Evolutionary conservation across 2,888 invertebrate genomes (phyloP).

Genomic region (Lutraria lutraria): DNA sequence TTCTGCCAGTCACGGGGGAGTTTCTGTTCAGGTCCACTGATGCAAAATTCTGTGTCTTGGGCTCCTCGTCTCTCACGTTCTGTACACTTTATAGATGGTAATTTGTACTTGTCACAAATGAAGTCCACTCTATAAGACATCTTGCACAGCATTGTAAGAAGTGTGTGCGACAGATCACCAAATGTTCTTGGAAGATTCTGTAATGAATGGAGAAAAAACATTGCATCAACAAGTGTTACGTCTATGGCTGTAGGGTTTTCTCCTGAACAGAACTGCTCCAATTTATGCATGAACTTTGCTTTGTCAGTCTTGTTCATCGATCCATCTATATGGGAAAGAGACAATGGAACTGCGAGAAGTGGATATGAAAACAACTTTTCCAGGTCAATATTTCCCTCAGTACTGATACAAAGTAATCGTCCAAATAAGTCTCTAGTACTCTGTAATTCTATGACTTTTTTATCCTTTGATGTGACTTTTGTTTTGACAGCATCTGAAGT

Average conservation of each 20-base stretch:
- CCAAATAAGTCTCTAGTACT: constrained; percentile 60
- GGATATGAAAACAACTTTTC: no score
- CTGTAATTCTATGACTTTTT: constrained; percentile 21
- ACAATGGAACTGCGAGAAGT: constrained; percentile 57
- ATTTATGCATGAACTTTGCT: constrained; percentile 39
- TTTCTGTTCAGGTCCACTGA: constrained; percentile 51
- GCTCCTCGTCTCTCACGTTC: constrained; percentile 31
- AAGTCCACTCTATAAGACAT: constrained; percentile 38
- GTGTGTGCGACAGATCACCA: constrained; percentile 32
- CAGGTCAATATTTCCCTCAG: constrained; percentile 28
- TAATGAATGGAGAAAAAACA: constrained; percentile 43
- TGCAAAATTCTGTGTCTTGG: background rate
- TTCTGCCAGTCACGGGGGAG: no score
- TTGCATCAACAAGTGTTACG: no score
- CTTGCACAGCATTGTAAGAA: background rate
- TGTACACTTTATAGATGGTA: constrained; percentile 47
- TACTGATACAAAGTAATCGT: constrained; percentile 40
- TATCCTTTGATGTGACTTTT: constrained; percentile 8
- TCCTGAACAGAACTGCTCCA: constrained; percentile 20
- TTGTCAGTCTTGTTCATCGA: constrained; percentile 54
- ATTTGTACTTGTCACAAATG: constrained; percentile 35
- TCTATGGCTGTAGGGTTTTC: no score
- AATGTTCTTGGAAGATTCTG: constrained; percentile 34
- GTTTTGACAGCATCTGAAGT: constrained; percentile 28
- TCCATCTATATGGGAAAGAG: constrained; percentile 52